Base-by-base conservation (phyloP, 2,113 vertebrate genomes). In the Limnothrissa miodon region DNA sequence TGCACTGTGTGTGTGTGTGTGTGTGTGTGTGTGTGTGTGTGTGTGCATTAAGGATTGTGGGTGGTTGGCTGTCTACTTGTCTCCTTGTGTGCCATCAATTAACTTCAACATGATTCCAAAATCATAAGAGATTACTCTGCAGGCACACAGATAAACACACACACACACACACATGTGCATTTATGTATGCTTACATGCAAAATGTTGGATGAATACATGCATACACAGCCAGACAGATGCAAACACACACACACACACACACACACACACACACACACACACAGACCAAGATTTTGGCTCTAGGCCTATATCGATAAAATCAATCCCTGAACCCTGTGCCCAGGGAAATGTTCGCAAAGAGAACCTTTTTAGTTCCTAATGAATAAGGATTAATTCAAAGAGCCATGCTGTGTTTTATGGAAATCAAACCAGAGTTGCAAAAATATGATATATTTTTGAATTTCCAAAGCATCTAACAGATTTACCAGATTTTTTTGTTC, bases 231-330 rank as follows among this genome's bases (percentile, higher is more conserved):
- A 81, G 36, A 62, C 51, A 66, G 25, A 56, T 11, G 39, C 21
- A 39, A 33, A 62, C 81, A 13, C 25, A 9, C 23, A 45, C 48
- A 62, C 53, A 81, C 48, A 81, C 13, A 11, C 36, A 45, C 39
- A 45, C 56, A 45, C 42, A 70, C 39, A 45, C 59, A 46, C 21
- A 33, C 21, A 82, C 53, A 70, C 15, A 80, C 79, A 80, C 23
- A 48, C 23, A 46, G 45, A 23, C 79, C 79, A 45, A 33, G 29
- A 29, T 48, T 51, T 62, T 62, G 59, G 59, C 59, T 62, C 29
- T 62, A n/a, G 59, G 59, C 59, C 59, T 62, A 62, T 29, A 56
- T 62, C 59, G n/a, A 62, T n/a, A n/a, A 62, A 62, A 62, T 29
- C 59, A 29, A 62, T 62, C 59, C 59, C 59, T 29, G 59, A 62